phyloP scores from a whole-genome alignment of 2,113 vertebrate species.

The Corythoichthys intestinalis region DNA sequence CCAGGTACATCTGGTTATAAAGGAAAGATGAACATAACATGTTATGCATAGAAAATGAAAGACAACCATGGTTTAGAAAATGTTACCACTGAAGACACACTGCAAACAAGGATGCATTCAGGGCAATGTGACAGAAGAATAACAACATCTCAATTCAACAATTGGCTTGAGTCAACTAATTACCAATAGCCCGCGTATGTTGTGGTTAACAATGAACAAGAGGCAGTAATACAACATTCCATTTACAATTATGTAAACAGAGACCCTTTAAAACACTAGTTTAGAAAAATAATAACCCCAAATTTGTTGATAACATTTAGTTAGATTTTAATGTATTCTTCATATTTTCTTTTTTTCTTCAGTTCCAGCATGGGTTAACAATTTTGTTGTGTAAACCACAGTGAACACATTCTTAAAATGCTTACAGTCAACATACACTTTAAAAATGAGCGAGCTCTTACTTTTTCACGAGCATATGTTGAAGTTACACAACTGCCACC shows the following conservation, averaged over 20 bases:
- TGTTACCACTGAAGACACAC: slow-evolving; percentile 31
- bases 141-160: slow-evolving; percentile 10
- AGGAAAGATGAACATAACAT: slow-evolving; percentile 49
- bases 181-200: slow-evolving; percentile 4
- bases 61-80: slow-evolving; percentile 36
- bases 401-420: slow-evolving; percentile 15
- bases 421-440: neutral
- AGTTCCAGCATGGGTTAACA: slow-evolving; percentile 16
- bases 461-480: slow-evolving; percentile 31
- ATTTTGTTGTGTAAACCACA: slow-evolving; percentile 35
- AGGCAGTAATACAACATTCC: slow-evolving; percentile 31
- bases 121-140: slow-evolving; percentile 20
- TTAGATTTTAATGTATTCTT: slow-evolving; percentile 34
- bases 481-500: slow-evolving; percentile 27
- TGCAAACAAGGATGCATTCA: slow-evolving; percentile 18
- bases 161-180: slow-evolving; percentile 11
- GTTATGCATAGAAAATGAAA: slow-evolving; percentile 48
- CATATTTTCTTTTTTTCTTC: slow-evolving; percentile 33
- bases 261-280: slow-evolving; percentile 47
- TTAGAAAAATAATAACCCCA: slow-evolving; percentile 52
- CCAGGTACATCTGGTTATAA: slow-evolving; percentile 48
- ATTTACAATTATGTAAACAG: slow-evolving; percentile 59
- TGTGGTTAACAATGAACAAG: slow-evolving; percentile 28
- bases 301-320: slow-evolving; percentile 31
- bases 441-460: slow-evolving; percentile 8